phyloP scores from a whole-genome alignment of 2,113 vertebrate genomes.

The Varanus salvator region DNA sequence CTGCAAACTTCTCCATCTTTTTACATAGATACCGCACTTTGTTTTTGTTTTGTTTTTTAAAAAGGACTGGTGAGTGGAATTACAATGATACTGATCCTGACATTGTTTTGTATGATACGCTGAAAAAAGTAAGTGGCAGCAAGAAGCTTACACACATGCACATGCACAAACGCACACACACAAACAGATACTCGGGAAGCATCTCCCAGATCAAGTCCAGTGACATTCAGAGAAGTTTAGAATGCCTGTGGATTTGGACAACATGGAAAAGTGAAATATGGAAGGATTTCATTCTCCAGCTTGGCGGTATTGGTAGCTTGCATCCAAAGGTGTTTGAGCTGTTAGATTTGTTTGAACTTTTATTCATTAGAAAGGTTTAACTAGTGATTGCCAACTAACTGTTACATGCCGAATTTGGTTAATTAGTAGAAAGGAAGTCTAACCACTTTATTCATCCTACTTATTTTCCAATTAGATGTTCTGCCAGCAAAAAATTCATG shows the following conservation, averaged over 20 bases:
- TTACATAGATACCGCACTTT: conserved; percentile 83
- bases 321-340: conserved; percentile 77
- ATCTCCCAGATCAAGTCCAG: conserved; percentile 69
- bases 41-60: conserved; percentile 68
- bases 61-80: conserved; percentile 80
- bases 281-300: conserved; percentile 74
- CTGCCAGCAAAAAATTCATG: conserved; percentile 74
- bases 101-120: conserved; percentile 76
- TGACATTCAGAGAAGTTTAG: conserved; percentile 79
- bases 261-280: conserved; percentile 77
- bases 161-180: not conserved
- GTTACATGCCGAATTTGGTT: conserved; percentile 69
- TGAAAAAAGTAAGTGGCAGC: conserved; percentile 65
- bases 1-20: conserved; percentile 87
- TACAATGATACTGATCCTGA: conserved; percentile 77
- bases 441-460: conserved; percentile 74
- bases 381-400: conserved; percentile 67
- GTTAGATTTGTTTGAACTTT: conserved; percentile 67
- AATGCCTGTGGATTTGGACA: conserved; percentile 79
- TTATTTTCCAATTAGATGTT: conserved; percentile 80
- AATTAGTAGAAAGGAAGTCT: conserved; percentile 61
- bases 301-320: conserved; percentile 77
- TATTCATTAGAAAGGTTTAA: conserved; percentile 71
- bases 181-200: conserved; percentile 40
- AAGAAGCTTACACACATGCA: conserved; percentile 49